phyloP scores from a whole-genome alignment of 1,140 invertebrate species.

The Pissodes strobi region DNA sequence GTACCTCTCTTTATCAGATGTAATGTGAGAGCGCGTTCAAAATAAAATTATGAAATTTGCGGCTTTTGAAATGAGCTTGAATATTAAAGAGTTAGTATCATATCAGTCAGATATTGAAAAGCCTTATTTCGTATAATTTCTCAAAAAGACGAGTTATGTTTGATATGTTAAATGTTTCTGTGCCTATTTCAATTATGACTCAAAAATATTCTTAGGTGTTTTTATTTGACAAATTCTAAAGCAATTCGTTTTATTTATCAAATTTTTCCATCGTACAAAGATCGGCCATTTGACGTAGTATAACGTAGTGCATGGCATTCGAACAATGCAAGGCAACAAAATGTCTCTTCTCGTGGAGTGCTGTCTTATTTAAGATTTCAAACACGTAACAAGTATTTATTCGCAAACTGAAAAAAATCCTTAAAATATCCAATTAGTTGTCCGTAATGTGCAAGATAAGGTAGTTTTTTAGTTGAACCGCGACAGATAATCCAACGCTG shows the following conservation, averaged over 20 bases:
- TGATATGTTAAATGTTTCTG: too few relatives aligned
- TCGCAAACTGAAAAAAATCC: slow-evolving; percentile 48
- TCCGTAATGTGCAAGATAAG: slow-evolving; percentile 52
- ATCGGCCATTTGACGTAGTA: background rate
- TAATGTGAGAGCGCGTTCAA: too few relatives aligned
- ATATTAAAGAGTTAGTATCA: too few relatives aligned
- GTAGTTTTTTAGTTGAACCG: slow-evolving; percentile 46
- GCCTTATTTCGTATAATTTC: too few relatives aligned
- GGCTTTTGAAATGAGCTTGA: too few relatives aligned
- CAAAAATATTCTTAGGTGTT: too few relatives aligned
- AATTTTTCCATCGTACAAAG: slow-evolving; percentile 5
- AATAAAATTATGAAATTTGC: too few relatives aligned
- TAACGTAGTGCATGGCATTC: slow-evolving; percentile 9
- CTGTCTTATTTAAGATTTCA: slow-evolving; percentile 46
- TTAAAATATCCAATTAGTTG: slow-evolving; percentile 52
- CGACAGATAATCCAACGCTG: slow-evolving; percentile 48
- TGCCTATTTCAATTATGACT: too few relatives aligned
- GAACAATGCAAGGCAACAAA: slow-evolving; percentile 30
- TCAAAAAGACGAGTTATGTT: too few relatives aligned
- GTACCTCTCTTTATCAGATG: too few relatives aligned
- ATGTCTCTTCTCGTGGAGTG: slow-evolving; percentile 34
- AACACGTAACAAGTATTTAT: slow-evolving; percentile 49
- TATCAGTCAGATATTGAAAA: too few relatives aligned
- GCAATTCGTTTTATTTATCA: slow-evolving; percentile 40
- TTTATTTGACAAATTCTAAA: too few relatives aligned